Evolutionary conservation across 2,113 vertebrate genomes (phyloP), one percentile per base, ranked within the genome.

Genomic region (Pterocles burchelli): DNA sequence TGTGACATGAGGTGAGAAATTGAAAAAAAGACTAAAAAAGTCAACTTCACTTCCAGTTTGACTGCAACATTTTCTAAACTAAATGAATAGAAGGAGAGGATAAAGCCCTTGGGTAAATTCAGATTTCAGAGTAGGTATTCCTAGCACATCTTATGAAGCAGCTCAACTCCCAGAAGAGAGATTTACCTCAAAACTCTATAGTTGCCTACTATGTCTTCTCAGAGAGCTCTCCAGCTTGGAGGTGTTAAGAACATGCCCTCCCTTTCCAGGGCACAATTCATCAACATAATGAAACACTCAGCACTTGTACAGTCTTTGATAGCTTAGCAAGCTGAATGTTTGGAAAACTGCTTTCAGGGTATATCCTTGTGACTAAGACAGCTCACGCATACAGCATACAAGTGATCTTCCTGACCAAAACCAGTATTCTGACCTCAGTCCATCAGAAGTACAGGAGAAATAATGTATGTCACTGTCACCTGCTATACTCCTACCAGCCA

Each of bases 121-220:
- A 90, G 58, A 58, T 93, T 94, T 92, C 88, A 97, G 61, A 89
- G 70, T 6, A 68, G 31, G 6, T 8, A 21, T 49, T 80, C 41
- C 41, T 45, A 21, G 17, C 29, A 38, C 28, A 70, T 33, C 10
- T 24, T 33, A 31, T 7, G 18, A 77, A 81, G 48, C 28, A 78
- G 59, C 74, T 94, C 34, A 82, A 87, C 61, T 96, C 72, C 81
- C 28, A 31, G 29, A 75, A 89, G 94, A 93, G 82, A 87, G 58
- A 89, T 87, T 54, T 72, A 74, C 84, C 68, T 61, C 72, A 67
- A 88, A 93, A 74, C 65, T 49, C 46, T 8, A 55, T 36, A 29
- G 45, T 62, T 15, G 1, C 63, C 68, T 85, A 48, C 54, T 49
- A 75, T 48, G 57, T 58, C 31, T 77, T 62, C 88, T 43, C 20